These are phyloP conservation scores for Larimichthys polyactis DNA, from an alignment of 2,113 vertebrate species.

Conservation along the genomic window DNA sequence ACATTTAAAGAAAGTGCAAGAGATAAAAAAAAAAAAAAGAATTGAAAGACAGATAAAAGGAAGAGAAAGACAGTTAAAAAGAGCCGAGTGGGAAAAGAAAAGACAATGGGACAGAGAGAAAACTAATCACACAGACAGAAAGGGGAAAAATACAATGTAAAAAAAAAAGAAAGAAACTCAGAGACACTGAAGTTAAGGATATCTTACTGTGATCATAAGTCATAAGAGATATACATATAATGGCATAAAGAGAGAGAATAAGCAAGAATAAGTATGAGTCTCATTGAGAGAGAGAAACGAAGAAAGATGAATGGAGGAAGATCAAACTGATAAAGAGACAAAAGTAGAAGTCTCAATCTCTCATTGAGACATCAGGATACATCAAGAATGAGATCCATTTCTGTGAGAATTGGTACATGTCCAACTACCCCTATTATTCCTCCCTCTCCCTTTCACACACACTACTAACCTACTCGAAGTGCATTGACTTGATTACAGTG, in stretches of 20 bases:
- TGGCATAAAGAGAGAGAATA: slow-evolving; percentile 16
- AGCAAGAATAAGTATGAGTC: neutral
- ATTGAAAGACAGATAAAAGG: neutral
- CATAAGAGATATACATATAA: slow-evolving; percentile 19
- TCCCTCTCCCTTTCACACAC: neutral
- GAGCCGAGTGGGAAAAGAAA: neutral
- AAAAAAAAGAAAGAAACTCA: no score
- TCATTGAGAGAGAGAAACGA: slow-evolving; percentile 14
- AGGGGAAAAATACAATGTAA: neutral
- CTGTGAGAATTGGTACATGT: neutral
- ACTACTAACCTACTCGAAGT: no score
- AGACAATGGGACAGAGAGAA: neutral
- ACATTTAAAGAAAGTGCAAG: neutral
- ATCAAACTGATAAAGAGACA: slow-evolving; percentile 26
- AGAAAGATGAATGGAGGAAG: slow-evolving; percentile 39
- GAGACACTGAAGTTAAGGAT: neutral
- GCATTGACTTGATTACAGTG: neutral
- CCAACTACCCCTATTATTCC: neutral
- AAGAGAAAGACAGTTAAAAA: neutral
- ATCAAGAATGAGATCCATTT: slow-evolving; percentile 15
- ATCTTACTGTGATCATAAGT: slow-evolving; percentile 24
- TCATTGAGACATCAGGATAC: slow-evolving; percentile 39
- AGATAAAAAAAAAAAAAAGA: neutral
- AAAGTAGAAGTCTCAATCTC: slow-evolving; percentile 26
- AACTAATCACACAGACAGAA: slow-evolving; percentile 2